Evolutionary conservation across 2,797 vertebrate species (phyloP), one percentile per base, ranked within the genome.

Genomic region (Apogon talboti): DNA sequence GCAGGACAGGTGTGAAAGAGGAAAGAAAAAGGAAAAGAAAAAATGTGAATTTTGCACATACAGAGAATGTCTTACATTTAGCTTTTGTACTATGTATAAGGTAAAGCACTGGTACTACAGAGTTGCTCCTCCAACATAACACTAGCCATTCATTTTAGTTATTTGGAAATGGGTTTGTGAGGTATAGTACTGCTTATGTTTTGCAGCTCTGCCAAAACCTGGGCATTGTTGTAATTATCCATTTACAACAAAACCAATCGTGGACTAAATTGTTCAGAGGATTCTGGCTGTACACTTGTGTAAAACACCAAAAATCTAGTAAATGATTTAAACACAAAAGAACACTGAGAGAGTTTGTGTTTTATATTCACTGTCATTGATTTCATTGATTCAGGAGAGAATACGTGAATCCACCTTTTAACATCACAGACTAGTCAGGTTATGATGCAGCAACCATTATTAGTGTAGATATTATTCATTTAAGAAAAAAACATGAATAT

Each of bases 261-360:
- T 3, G 7, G 30, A 33, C 30, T 33, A 33, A 33, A 24, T 24
- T 24, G 5, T 24, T 24, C 5, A 5, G 21, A 24, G 21, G 7
- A 33, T 33, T 33, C 58, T 51, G 30, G 19, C 7, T 49, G n/a
- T 30, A 24, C n/a, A 45, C 33, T 21, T 37, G 13, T n/a, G 19
- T 3, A 37, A 45, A 8, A 55, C 15, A 57, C 21, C 30, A 66
- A 59, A 75, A 55, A 21, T 43, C 15, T 12, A 79, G 60, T 71
- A 74, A 70, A 73, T 19, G 41, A 6, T 47, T n/a, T 56, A 1
- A 18, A 56, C 7, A 52, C 19, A 35, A 18, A 58, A 62, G 1
- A 43, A 2, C 2, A 0, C 18, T 41, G 10, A 21, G 0, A 0
- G 30, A 33, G 30, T 33, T 15, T 2, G 10, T 41, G 3, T 16